Evolutionary conservation across 2,113 vertebrate species (phyloP).

Genomic region (Pseudorasbora parva): DNA sequence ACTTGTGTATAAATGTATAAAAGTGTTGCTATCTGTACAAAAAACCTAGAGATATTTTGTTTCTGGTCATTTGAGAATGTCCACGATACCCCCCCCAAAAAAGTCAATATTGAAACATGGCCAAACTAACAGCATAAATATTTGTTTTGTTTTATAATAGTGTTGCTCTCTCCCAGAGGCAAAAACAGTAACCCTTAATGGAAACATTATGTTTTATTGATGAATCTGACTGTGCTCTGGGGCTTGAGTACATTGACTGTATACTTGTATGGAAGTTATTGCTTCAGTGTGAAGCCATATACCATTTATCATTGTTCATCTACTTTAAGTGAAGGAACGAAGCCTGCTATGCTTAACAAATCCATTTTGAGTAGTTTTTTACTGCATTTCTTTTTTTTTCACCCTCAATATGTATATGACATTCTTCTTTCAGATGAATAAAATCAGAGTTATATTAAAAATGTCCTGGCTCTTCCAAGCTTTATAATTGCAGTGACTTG

Average conservation of each 20-base stretch:
- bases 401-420: no score
- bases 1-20: not conserved
- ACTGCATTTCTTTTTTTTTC: not conserved
- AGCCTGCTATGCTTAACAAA: not conserved
- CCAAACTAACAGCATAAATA: not conserved
- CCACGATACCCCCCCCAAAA: not conserved
- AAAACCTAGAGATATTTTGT: not conserved
- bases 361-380: no score
- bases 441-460: no score
- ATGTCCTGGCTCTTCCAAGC: no score
- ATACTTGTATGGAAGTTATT: not conserved
- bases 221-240: conserved; percentile 5
- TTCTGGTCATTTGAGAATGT: not conserved
- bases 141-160: not conserved
- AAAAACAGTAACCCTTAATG: not conserved
- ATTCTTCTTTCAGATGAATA: no score
- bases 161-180: conserved; percentile 19
- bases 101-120: not conserved
- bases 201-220: conserved; percentile 26
- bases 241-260: not conserved
- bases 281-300: not conserved
- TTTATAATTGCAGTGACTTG: no score
- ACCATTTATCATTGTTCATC: not conserved
- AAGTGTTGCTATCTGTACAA: not conserved
- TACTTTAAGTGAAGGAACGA: not conserved